Evolutionary conservation across 2,888 invertebrate species (phyloP).

Genomic region (Melieria omissa): DNA sequence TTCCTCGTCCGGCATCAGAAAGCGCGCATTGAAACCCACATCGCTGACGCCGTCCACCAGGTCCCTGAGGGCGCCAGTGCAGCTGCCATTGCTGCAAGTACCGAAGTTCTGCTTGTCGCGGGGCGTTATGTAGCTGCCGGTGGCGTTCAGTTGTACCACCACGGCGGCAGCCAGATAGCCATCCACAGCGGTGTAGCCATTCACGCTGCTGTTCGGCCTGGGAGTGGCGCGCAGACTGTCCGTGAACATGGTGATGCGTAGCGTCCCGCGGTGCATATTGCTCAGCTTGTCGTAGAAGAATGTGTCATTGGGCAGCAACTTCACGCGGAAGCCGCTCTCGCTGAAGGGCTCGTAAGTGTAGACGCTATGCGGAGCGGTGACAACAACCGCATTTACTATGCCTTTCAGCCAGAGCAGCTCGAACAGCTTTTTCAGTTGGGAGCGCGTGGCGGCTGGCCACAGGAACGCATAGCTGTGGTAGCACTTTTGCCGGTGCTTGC

Average conservation of each 20-base stretch:
- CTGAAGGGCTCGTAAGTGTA: conserved; percentile 58
- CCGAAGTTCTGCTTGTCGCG: conserved; percentile 54
- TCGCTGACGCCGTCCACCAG: conserved; percentile 48
- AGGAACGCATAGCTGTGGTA: conserved; percentile 56
- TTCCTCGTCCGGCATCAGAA: conserved; percentile 46
- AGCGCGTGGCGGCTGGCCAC: conserved; percentile 48
- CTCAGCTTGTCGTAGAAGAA: conserved; percentile 53
- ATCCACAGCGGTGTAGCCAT: conserved; percentile 50
- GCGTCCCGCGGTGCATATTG: conserved; percentile 49
- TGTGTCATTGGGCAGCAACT: conserved; percentile 2
- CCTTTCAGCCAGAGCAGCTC: conserved; percentile 53
- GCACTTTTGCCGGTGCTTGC: conserved; percentile 49
- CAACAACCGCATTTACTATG: conserved; percentile 50
- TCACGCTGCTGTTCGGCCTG: conserved; percentile 23
- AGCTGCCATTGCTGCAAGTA: conserved; percentile 47
- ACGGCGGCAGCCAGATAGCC: conserved; percentile 49
- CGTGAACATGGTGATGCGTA: conserved; percentile 55
- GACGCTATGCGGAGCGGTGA: conserved; percentile 38
- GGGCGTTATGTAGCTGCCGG: conserved; percentile 51
- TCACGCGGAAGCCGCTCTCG: conserved; percentile 45
- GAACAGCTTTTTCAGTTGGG: conserved; percentile 47
- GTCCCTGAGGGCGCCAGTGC: conserved; percentile 51
- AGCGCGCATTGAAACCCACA: conserved; percentile 54
- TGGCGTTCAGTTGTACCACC: conserved; percentile 54
- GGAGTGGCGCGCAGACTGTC: conserved; percentile 54